Evolutionary conservation across 1,140 invertebrate species (phyloP), one percentile per base, ranked within the genome.

Genomic region (Lasaia peninsularis): DNA sequence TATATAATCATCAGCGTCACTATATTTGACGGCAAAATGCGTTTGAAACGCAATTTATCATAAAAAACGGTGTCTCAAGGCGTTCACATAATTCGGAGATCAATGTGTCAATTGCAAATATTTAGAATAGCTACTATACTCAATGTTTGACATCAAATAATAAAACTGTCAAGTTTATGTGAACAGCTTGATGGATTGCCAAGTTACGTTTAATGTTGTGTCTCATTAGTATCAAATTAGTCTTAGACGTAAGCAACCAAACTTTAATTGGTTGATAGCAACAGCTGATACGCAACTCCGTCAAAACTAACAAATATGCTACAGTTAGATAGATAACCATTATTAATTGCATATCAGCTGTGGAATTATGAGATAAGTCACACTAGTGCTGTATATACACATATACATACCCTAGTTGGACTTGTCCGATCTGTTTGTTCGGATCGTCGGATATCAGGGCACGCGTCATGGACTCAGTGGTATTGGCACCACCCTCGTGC

Each of bases 401-500:
- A 78, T 63, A 83, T 95, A 96, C 95, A 91, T 96, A 97, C 95
- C 96, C 96, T 89, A 97, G 92, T 90, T 97, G 95, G 82, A 96
- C 95, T 89, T 95, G 95, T 90, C 95, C 95, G 89, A 94, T 92
- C 91, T 95, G 94, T 91, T 93, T 93, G 89, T 95, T 94, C 90
- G 94, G 93, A 91, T 96, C 95, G 89, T 96, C 95, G 90, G 94
- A 95, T 91, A 96, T 96, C 90, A 96, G 93, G 89, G 95, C 95
- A 84, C 95, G 93, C 88, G 95, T 96, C 95, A 96, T 96, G 90
- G 95, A 96, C 90, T 96, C 95, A 86, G 95, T 96, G 90, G 95
- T 93, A 91, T 94, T 95, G 84, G 95, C 92, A 91, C 95, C 95
- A 92, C 95, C 95, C 92, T 96, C 95, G 93, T 96, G 95, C 95